A percentile compares a stretch with the other conserved stretches of the same genome.
These are phyloP conservation scores for Micronycteris hirsuta DNA, from an alignment of 2,113 vertebrate species.

Conservation along the genomic window DNA sequence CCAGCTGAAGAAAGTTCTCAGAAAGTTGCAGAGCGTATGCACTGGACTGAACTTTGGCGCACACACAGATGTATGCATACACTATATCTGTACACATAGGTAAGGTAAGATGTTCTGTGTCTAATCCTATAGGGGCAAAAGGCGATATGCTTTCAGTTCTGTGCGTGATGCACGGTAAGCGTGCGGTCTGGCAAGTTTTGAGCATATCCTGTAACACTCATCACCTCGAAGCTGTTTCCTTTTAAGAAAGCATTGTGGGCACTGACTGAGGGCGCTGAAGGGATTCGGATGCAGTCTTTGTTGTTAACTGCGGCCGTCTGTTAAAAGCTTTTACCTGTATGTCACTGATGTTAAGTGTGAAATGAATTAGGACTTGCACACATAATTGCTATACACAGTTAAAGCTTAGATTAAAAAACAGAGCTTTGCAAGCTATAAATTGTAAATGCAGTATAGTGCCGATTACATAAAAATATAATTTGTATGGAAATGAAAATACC, in stretches of 20 bases:
- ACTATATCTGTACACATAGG: not conserved
- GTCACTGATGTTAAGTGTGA: not conserved
- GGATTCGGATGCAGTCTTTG: not conserved
- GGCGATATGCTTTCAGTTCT: not conserved
- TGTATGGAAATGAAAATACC: not conserved
- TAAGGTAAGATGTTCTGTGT: not conserved
- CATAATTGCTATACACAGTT: not conserved
- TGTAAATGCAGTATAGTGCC: not conserved
- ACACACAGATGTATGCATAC: fast-evolving
- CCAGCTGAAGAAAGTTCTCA: not conserved
- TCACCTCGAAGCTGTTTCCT: not conserved
- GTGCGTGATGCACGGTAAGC: not conserved
- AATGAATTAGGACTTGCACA: not conserved
- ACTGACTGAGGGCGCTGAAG: not conserved
- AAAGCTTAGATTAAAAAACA: not conserved
- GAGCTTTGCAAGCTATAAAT: constrained; percentile 2
- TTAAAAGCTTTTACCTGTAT: not conserved
- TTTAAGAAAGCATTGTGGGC: not conserved
- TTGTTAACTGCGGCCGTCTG: not conserved
- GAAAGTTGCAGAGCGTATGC: not conserved
- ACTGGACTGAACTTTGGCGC: not conserved
- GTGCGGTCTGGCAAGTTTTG: not conserved
- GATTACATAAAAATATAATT: not conserved
- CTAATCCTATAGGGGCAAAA: not conserved
- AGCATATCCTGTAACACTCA: not conserved